A percentile compares a stretch with the other conserved stretches of the same genome.
phyloP scores from a whole-genome alignment of 2,113 vertebrate species.

The Glareola pratincola region DNA sequence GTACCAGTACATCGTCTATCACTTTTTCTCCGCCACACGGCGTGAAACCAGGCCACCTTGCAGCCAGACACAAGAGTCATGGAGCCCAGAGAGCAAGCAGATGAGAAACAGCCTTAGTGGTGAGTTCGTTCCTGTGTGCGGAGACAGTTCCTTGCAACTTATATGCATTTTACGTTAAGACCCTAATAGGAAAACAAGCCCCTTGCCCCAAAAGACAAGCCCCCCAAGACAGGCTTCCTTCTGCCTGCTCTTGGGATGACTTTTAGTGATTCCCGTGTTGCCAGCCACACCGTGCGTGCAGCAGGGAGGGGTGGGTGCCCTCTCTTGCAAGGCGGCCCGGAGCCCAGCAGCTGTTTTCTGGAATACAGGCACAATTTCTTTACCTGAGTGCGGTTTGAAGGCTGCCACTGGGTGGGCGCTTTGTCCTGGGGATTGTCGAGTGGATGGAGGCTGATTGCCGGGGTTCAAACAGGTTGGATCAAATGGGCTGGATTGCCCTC shows the following conservation, averaged over 20 bases:
- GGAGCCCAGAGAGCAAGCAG: background rate
- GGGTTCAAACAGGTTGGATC: background rate
- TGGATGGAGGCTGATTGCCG: background rate
- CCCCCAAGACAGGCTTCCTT: background rate
- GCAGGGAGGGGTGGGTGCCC: background rate
- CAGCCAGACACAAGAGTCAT: background rate
- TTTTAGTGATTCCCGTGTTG: background rate
- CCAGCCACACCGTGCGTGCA: accelerated
- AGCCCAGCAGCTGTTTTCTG: background rate
- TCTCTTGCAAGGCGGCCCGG: background rate
- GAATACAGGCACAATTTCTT: background rate
- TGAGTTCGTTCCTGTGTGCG: accelerated
- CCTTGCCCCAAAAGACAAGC: background rate
- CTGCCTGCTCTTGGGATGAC: background rate
- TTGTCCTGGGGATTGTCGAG: background rate
- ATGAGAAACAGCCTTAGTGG: background rate
- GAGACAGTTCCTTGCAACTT: background rate
- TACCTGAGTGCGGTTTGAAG: background rate
- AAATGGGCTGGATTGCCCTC: background rate
- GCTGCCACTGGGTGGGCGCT: background rate
- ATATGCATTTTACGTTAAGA: accelerated
- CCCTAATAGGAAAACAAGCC: background rate
- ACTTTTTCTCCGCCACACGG: background rate
- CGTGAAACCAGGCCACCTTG: conserved; percentile 24
- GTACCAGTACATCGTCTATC: background rate